Conservation (phyloP, 2,113 vertebrate genomes). For the Laticauda laticaudata region DNA sequence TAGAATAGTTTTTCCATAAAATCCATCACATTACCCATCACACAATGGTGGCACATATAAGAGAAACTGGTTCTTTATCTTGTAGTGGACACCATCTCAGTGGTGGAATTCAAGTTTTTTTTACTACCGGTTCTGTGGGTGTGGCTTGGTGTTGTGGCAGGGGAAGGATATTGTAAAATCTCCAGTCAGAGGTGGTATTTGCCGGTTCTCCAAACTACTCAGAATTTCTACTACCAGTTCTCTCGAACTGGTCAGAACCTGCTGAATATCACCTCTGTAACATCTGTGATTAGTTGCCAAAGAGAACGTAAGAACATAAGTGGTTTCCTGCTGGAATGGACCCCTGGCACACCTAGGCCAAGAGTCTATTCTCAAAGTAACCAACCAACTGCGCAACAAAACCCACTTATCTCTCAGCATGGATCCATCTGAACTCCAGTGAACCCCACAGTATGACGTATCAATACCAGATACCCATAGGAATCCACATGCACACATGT, state of each 20-base stretch:
- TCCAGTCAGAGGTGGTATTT: too few relatives aligned
- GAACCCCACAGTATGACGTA: not conserved
- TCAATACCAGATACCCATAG: not conserved
- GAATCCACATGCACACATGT: not conserved
- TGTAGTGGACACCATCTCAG: too few relatives aligned
- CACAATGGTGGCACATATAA: not conserved
- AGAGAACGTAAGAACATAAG: not conserved
- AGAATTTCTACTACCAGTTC: too few relatives aligned
- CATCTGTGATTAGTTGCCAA: not conserved
- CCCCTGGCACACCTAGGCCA: not conserved
- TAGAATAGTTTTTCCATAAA: too few relatives aligned
- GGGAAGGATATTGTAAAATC: too few relatives aligned
- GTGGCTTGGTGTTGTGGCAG: too few relatives aligned
- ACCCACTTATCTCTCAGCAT: not conserved
- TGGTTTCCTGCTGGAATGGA: not conserved
- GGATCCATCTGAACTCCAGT: not conserved
- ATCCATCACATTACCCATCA: not conserved
- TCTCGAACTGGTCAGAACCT: too few relatives aligned
- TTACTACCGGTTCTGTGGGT: too few relatives aligned
- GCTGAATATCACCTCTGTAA: not conserved
- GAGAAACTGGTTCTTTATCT: not conserved
- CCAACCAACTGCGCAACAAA: not conserved
- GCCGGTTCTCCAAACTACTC: too few relatives aligned
- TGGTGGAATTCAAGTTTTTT: too few relatives aligned
- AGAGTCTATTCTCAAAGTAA: not conserved